Evolutionary conservation across 2,888 invertebrate genomes (phyloP).

Genomic region (Apamea crenata): DNA sequence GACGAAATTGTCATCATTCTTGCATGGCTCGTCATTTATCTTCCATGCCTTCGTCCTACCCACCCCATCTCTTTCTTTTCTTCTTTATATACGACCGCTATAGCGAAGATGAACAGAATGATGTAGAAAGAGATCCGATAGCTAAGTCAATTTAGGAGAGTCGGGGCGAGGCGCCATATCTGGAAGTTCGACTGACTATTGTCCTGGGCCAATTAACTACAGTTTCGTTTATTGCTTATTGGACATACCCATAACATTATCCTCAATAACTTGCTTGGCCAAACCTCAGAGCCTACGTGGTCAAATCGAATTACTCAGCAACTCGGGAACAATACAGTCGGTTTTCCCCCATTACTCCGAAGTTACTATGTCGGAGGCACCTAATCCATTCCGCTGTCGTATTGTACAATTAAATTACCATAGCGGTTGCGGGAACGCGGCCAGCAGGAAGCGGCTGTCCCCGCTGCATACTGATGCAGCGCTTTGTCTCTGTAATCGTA

Average conservation of each 20-base stretch:
- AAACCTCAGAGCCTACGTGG: slow-evolving; percentile 42
- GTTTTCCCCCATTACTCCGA: slow-evolving; percentile 74
- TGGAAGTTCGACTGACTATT: not conserved
- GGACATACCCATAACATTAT: slow-evolving; percentile 40
- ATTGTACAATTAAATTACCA: slow-evolving; percentile 86
- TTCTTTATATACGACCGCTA: not conserved
- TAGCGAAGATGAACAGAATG: not conserved
- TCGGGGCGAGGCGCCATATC: not conserved
- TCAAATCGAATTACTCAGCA: slow-evolving; percentile 59
- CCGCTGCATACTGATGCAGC: slow-evolving; percentile 83
- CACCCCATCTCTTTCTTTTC: not conserved
- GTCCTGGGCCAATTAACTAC: not conserved
- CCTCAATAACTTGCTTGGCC: slow-evolving; percentile 39
- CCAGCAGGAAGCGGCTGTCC: slow-evolving; percentile 83
- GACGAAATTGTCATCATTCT: not conserved
- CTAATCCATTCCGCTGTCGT: slow-evolving; percentile 76
- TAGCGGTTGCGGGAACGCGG: slow-evolving; percentile 84
- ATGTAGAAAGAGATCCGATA: not conserved
- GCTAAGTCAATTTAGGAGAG: not conserved
- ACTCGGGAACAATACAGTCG: slow-evolving; percentile 70
- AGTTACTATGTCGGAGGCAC: slow-evolving; percentile 69
- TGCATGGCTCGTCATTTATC: not conserved
- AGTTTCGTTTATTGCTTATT: slow-evolving; percentile 2
- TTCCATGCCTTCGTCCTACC: not conserved
- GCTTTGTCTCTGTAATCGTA: slow-evolving; percentile 64